These are phyloP conservation scores for Manduca sexta DNA, from an alignment of 1,140 invertebrate species.

Conservation along the genomic window DNA sequence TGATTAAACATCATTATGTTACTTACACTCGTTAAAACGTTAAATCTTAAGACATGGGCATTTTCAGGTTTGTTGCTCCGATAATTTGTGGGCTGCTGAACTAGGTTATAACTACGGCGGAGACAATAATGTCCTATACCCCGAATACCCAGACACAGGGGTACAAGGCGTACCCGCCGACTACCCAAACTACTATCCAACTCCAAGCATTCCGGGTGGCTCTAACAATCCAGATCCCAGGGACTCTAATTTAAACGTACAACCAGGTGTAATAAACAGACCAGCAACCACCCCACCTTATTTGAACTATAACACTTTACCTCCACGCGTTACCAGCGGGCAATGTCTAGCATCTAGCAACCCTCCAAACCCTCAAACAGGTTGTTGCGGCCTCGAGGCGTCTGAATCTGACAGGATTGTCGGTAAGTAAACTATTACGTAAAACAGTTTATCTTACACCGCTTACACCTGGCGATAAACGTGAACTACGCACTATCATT, in stretches of 20 bases:
- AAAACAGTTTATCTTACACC: too few species aligned
- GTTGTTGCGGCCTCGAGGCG: constrained; percentile 50
- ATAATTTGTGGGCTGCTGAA: constrained; percentile 4
- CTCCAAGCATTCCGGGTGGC: neutral
- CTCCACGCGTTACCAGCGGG: neutral
- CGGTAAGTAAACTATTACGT: constrained; percentile 26
- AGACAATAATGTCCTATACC: too few species aligned
- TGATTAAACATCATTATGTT: too few species aligned
- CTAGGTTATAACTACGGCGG: too few species aligned
- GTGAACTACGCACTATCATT: too few species aligned
- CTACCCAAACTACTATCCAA: too few species aligned
- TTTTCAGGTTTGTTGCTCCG: constrained; percentile 19
- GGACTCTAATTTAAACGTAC: too few species aligned
- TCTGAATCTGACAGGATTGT: constrained; percentile 33
- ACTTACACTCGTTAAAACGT: too few species aligned
- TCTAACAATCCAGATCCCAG: neutral
- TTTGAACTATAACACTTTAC: neutral
- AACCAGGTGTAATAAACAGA: too few species aligned
- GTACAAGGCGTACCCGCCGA: neutral
- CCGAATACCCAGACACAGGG: too few species aligned
- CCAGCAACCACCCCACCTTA: neutral
- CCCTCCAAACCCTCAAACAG: constrained; percentile 38
- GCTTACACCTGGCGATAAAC: neutral
- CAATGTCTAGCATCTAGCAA: constrained; percentile 27
- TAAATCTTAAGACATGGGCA: neutral